A percentile compares a stretch with the other conserved stretches of the same genome.
phyloP scores from a whole-genome alignment of 2,888 invertebrate genomes.

The Miltochrista miniata region DNA sequence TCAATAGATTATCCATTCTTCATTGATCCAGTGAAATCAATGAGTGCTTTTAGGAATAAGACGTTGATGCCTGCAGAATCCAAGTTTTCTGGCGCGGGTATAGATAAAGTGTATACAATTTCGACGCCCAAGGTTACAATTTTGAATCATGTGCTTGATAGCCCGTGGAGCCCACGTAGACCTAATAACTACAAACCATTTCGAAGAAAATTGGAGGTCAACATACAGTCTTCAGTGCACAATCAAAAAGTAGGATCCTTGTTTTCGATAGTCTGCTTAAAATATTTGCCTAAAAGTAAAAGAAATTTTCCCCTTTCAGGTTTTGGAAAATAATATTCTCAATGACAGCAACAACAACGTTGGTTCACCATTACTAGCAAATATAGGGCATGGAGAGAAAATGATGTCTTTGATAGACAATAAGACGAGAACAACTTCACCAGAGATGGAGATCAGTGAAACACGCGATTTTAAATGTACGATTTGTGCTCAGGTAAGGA shows the following conservation, averaged over 20 bases:
- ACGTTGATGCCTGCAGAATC: background rate
- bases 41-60: slow-evolving; percentile 13
- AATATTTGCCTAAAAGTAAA: background rate
- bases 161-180: slow-evolving; percentile 81
- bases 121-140: slow-evolving; percentile 50
- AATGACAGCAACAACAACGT: slow-evolving; percentile 61
- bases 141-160: slow-evolving; percentile 81
- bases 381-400: slow-evolving; percentile 6
- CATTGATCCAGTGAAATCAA: slow-evolving; percentile 17
- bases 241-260: slow-evolving; percentile 36
- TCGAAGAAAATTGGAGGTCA: slow-evolving; percentile 45
- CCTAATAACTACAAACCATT: slow-evolving; percentile 63
- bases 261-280: background rate
- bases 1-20: slow-evolving; percentile 35
- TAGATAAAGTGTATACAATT: slow-evolving; percentile 10
- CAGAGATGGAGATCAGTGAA: background rate
- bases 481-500: slow-evolving; percentile 55
- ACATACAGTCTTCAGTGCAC: background rate
- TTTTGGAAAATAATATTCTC: slow-evolving; percentile 12
- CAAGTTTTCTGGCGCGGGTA: background rate
- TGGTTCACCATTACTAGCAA: slow-evolving; percentile 7
- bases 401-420: slow-evolving; percentile 10
- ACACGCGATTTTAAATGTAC: slow-evolving; percentile 50
- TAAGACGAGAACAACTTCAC: slow-evolving; percentile 9
- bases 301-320: slow-evolving; percentile 29